Conservation (phyloP, 2,797 vertebrate species). For the Geotrypetes seraphini region DNA sequence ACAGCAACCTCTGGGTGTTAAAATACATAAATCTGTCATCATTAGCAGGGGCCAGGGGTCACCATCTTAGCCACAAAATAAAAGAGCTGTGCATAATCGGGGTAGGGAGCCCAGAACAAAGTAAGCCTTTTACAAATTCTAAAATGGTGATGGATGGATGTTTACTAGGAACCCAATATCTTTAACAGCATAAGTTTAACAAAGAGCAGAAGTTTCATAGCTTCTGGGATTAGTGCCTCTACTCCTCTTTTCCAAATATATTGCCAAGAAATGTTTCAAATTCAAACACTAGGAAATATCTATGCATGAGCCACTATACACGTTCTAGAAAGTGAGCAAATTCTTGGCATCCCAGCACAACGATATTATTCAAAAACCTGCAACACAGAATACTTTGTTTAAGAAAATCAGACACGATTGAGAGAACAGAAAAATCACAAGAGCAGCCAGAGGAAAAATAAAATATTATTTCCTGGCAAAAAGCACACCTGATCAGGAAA, state of each 20-base stretch:
- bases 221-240: slow-evolving; percentile 39
- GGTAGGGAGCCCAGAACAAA: slow-evolving; percentile 43
- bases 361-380: slow-evolving; percentile 25
- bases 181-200: slow-evolving; percentile 44
- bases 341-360: slow-evolving; percentile 16
- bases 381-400: neutral
- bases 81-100: slow-evolving; percentile 41
- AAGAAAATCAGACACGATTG: slow-evolving; percentile 23
- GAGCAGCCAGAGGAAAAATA: slow-evolving; percentile 14
- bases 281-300: slow-evolving; percentile 21
- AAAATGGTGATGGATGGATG: slow-evolving; percentile 49
- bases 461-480: slow-evolving; percentile 15
- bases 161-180: slow-evolving; percentile 52
- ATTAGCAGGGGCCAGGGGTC: slow-evolving; percentile 37
- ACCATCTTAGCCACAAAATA: slow-evolving; percentile 37
- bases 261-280: slow-evolving; percentile 31
- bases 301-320: slow-evolving; percentile 8
- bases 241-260: slow-evolving; percentile 43
- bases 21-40: slow-evolving; percentile 56
- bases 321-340: slow-evolving; percentile 14
- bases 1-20: slow-evolving; percentile 37
- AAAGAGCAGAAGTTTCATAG: slow-evolving; percentile 40
- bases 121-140: slow-evolving; percentile 45
- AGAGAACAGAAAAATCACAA: slow-evolving; percentile 21
- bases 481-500: slow-evolving; percentile 3